Evolutionary conservation across 2,888 invertebrate genomes (phyloP).

Genomic region (Cerceris ruficornis): DNA sequence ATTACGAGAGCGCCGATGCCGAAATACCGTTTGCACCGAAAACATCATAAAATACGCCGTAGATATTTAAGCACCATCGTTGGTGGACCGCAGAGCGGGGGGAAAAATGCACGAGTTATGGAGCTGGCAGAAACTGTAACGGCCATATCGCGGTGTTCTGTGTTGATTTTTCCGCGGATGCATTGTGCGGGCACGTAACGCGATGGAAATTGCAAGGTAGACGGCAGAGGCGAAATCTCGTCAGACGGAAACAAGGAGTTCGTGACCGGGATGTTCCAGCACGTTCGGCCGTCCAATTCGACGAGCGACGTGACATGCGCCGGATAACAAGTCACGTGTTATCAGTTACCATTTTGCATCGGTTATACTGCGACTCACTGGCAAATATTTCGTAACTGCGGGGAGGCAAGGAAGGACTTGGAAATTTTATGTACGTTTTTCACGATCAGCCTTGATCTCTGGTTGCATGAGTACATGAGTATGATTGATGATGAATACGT

Average conservation of each 20-base stretch:
- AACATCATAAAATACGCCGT: constrained; percentile 1
- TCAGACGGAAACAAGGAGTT: constrained; percentile 30
- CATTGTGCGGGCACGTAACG: constrained; percentile 4
- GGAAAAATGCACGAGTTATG: background rate
- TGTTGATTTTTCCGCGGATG: background rate
- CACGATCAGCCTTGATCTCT: too few species aligned
- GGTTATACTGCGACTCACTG: constrained; percentile 1
- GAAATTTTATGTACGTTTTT: background rate
- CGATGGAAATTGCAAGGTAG: constrained; percentile 8
- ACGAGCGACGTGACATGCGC: constrained; percentile 30
- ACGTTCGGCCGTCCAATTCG: constrained; percentile 25
- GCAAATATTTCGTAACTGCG: background rate
- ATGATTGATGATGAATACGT: too few species aligned
- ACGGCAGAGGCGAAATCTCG: constrained; percentile 11
- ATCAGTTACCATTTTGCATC: constrained; percentile 16
- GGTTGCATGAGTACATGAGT: too few species aligned
- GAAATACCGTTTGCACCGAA: background rate
- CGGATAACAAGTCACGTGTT: constrained; percentile 27
- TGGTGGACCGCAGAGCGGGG: background rate
- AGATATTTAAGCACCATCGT: background rate
- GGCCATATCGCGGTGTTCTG: background rate
- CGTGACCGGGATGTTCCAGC: constrained; percentile 15
- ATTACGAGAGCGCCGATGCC: background rate
- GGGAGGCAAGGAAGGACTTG: background rate
- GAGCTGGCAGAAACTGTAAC: background rate